Percentiles rank a stretch among this genome's conserved stretches.
These are phyloP conservation scores for Pseudocheirus occidentalis DNA, from an alignment of 2,797 vertebrate genomes.

Conservation along the genomic window DNA sequence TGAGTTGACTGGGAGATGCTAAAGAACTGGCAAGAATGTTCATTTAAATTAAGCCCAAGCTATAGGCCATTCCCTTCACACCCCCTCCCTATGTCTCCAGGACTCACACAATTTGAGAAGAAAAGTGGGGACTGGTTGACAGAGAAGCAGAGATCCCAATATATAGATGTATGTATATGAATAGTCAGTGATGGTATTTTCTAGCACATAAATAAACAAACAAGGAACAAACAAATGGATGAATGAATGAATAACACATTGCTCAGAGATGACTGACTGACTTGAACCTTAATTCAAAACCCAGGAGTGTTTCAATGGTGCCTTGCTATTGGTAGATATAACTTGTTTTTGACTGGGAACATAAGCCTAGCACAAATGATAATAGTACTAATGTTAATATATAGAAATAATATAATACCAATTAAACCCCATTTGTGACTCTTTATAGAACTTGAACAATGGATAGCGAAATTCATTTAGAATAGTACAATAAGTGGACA, in stretches of 20 bases:
- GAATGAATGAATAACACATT: not conserved
- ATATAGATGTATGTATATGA: not conserved
- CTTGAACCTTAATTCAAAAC: not conserved
- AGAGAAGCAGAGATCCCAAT: not conserved
- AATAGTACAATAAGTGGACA: not conserved
- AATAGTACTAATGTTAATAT: not conserved
- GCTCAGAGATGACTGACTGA: not conserved
- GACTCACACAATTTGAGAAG: not conserved
- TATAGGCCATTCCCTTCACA: not conserved
- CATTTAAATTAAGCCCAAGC: slow-evolving; percentile 64
- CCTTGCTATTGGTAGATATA: not conserved
- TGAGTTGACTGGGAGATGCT: slow-evolving; percentile 85
- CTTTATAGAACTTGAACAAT: not conserved
- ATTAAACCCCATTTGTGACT: not conserved
- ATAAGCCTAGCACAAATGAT: not conserved
- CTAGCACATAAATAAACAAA: slow-evolving; percentile 10
- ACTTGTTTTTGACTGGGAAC: not conserved
- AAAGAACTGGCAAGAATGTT: slow-evolving; percentile 82
- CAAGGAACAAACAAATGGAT: too few species aligned
- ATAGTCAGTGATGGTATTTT: slow-evolving; percentile 70
- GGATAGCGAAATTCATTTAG: not conserved
- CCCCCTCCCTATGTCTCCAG: not conserved
- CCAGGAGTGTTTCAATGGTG: not conserved
- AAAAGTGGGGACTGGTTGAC: not conserved
- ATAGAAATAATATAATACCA: not conserved